Base-by-base conservation (phyloP, 2,113 vertebrate species). In the Romanogobio albipinnatus region DNA sequence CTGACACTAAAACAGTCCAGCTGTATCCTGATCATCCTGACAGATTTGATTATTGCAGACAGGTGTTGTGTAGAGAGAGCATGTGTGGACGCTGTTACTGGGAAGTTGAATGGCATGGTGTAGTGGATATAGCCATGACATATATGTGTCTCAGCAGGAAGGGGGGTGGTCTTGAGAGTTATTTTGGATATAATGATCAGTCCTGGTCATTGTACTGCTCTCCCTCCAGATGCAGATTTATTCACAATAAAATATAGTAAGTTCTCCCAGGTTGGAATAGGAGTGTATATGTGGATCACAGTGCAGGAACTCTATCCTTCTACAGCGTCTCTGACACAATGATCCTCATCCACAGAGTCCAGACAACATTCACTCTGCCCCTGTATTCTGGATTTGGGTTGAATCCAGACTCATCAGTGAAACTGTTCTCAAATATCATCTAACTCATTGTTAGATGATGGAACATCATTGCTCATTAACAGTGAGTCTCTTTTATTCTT, bases 341-440 rank as follows among this genome's bases (percentile, higher is more conserved):
- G 33, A 36, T 6, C 33, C 68, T 71, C 68, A 71, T 71, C 68
- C 68, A 71, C 68, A 71, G 36, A 71, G 68, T 71, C 36, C 68
- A 71, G 39, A 47, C 70, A 8, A 24, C 43, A 73, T 73, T 73
- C 39, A 47, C 19, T 45, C 19, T 5, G 5, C 39, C 70, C 9
- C 39, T 73, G 0, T 73, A 73, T 45, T 39, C 19, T 47, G 70
- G 19, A 3, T 73, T 47, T 73, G 17, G 36, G 36, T 10, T 73
- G 0, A 2, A 39, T 24, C 8, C 5, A 24, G 45, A 47, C 3
- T 43, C 70, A 73, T 11, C 10, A n/a, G 4, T 73, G 9, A 43
- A 73, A 73, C 22, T 71, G 5, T 71, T 36, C 33, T 36, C 33
- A 36, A 36, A 36, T 36, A 36, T 36, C 33, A 36, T 36, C 33